These are phyloP conservation scores for Geophilus truncorum DNA, from an alignment of 2,888 invertebrate genomes.

Conservation along the genomic window DNA sequence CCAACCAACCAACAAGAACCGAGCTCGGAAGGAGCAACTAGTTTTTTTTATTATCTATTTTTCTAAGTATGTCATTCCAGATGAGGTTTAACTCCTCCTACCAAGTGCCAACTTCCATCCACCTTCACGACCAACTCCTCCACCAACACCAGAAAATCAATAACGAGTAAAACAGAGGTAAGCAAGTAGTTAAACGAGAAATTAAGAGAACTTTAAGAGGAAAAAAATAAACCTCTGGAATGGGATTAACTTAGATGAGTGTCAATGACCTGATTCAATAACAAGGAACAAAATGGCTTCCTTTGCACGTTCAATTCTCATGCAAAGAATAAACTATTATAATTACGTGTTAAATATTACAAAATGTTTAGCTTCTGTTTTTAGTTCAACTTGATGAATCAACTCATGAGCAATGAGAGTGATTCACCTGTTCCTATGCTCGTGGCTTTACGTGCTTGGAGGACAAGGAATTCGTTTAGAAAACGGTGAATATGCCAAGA, in stretches of 20 bases:
- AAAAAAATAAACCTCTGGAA: not conserved
- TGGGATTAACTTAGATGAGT: not conserved
- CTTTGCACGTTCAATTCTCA: not conserved
- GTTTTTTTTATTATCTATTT: not conserved
- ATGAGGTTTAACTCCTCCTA: not conserved
- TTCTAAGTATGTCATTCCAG: not conserved
- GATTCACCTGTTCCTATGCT: not conserved
- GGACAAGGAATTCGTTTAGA: slow-evolving; percentile 12
- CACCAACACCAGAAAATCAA: not conserved
- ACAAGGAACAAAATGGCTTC: slow-evolving; percentile 18
- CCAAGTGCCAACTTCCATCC: not conserved
- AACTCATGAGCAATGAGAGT: slow-evolving; percentile 17
- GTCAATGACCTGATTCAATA: slow-evolving; percentile 21
- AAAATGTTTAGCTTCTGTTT: not conserved
- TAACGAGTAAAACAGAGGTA: not conserved
- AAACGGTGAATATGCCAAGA: not conserved
- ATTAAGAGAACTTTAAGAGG: not conserved
- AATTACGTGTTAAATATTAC: not conserved
- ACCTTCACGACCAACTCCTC: not conserved
- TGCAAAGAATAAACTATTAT: not conserved
- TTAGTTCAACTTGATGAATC: slow-evolving; percentile 3
- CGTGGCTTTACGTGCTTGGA: not conserved
- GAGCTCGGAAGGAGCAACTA: slow-evolving; percentile 20
- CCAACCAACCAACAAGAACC: slow-evolving; percentile 21
- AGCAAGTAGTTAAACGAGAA: not conserved